Conservation (phyloP, 1,140 invertebrate species). For the Ylistrum balloti region DNA sequence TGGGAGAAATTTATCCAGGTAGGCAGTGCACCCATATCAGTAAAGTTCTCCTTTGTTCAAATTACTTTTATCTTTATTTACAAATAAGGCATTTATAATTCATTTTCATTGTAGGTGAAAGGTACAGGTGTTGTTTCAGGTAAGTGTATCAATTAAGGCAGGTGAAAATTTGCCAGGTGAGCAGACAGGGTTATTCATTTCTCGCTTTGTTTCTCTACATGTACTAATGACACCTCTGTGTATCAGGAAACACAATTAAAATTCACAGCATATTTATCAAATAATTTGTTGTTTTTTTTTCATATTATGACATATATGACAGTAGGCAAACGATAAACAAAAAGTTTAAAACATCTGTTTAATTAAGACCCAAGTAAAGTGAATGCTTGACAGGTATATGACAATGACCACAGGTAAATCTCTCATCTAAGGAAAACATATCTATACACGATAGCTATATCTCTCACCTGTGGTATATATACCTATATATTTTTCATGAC, state of each 20-base stretch:
- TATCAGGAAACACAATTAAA: not conserved
- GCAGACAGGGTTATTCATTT: not conserved
- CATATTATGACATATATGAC: no score
- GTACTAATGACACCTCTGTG: not conserved
- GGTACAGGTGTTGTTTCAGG: slow-evolving; percentile 3
- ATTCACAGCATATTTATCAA: not conserved
- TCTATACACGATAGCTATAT: slow-evolving; percentile 12
- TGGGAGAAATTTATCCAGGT: not conserved
- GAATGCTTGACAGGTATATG: not conserved
- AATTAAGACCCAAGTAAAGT: slow-evolving; percentile 20
- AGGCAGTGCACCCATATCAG: not conserved
- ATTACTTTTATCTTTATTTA: not conserved
- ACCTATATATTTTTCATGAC: slow-evolving; percentile 34
- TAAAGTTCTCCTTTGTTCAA: not conserved
- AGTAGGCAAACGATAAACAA: not conserved
- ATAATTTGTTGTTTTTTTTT: not conserved
- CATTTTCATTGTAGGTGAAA: not conserved
- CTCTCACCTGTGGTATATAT: slow-evolving; percentile 7
- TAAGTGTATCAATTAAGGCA: not conserved
- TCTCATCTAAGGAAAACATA: not conserved
- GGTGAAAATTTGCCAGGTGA: not conserved
- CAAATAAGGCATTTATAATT: not conserved
- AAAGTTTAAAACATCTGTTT: not conserved
- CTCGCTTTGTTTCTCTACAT: not conserved
- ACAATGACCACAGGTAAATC: not conserved